Evolutionary conservation across 2,888 invertebrate species (phyloP), one percentile per base, ranked within the genome.

Genomic region (Watsonalla cultraria): DNA sequence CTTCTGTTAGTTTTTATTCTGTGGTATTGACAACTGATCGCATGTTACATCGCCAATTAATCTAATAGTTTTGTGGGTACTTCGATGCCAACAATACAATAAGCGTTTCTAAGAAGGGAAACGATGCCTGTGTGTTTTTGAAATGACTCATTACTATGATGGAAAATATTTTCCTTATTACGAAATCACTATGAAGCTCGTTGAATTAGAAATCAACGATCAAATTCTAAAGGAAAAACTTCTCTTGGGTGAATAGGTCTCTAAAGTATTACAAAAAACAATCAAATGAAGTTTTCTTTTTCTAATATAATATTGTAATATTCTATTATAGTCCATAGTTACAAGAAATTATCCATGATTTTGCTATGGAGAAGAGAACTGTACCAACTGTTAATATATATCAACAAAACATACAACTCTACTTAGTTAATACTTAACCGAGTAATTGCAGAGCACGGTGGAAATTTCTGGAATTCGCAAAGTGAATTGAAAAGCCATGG

Each of bases 1-100:
- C 24, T 24, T 24, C 24, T 24, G 24, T 24, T 24, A 24, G 24
- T 24, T 24, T 24, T 24, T 24, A 24, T 24, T 24, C 24, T 24
- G 24, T 24, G 72, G 74, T 76, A 80, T 76, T 81, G 74, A 70
- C 59, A 68, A 65, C 65, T 82, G 81, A 82, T 82, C 77, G 66
- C 60, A 51, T 64, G 70, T 70, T 66, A 66, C 66, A 60, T 64
- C 51, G 56, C 53, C 70, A 59, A 71, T 77, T 67, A 55, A 54
- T 62, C 61, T 70, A 76, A 71, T 74, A 68, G 73, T 70, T 73
- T 74, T 60, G 68, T 62, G 57, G 53, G 39, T 49, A 49, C 49
- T 15, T 8, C 13, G 37, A 49, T 49, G 49, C 54, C 49, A 58
- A 56, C 54, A 54, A 66, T 66, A 61, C 52, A 57, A 51, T 51